These are phyloP conservation scores for Phrynocephalus versicolor DNA, from an alignment of 2,113 vertebrate genomes.

Conservation along the genomic window DNA sequence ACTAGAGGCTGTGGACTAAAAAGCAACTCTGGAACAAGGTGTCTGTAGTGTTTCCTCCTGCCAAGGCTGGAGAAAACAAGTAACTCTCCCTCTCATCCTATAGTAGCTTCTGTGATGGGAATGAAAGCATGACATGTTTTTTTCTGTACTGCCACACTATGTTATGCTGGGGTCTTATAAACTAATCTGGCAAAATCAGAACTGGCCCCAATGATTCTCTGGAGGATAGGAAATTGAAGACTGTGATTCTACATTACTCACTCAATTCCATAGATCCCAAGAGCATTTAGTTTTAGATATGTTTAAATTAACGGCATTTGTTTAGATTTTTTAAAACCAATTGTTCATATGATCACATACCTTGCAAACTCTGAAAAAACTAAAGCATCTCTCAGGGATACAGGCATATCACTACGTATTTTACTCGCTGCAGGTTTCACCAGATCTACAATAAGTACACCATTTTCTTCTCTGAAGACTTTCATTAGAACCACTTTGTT, in stretches of 20 bases:
- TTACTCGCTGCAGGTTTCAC: conserved; percentile 80
- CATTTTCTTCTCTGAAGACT: conserved; percentile 79
- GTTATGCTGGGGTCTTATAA: no score
- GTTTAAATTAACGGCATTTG: neutral
- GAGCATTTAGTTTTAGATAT: neutral
- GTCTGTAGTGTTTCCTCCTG: neutral
- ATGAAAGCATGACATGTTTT: neutral
- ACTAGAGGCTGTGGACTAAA: no score
- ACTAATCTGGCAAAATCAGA: neutral
- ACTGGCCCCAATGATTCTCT: neutral
- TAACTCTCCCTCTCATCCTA: neutral
- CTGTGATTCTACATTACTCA: no score
- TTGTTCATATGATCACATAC: conserved; percentile 68
- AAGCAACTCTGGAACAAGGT: neutral
- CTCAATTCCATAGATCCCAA: neutral
- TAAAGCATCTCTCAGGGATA: conserved; percentile 87
- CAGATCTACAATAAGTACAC: conserved; percentile 88
- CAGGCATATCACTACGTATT: conserved; percentile 71
- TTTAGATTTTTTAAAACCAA: neutral
- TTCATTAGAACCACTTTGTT: conserved; percentile 83
- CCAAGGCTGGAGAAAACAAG: neutral
- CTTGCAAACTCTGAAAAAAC: conserved; percentile 89
- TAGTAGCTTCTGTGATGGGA: neutral
- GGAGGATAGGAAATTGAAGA: neutral
- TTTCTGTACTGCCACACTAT: neutral